A percentile compares a stretch with the other conserved stretches of the same genome.
phyloP scores from a whole-genome alignment of 2,888 invertebrate species.

The Deilephila elpenor region DNA sequence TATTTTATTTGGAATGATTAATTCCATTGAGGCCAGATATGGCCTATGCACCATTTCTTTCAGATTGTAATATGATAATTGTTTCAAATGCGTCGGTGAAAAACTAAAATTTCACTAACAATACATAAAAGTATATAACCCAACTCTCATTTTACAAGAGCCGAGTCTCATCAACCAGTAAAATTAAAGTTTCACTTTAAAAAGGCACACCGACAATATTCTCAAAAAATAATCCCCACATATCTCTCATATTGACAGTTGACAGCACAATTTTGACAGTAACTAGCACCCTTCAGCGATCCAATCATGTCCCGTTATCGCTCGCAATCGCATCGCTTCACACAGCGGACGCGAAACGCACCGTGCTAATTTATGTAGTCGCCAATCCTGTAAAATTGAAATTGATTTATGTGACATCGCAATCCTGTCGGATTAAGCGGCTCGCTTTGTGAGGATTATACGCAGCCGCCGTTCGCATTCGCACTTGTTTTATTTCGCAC shows the following conservation, averaged over 20 bases:
- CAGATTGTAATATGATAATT: too few species aligned
- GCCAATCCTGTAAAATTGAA: slow-evolving; percentile 38
- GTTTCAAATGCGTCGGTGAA: too few species aligned
- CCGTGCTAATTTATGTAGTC: slow-evolving; percentile 42
- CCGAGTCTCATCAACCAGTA: too few species aligned
- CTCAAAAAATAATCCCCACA: neutral
- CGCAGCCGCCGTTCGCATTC: slow-evolving; percentile 2
- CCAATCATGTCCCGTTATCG: slow-evolving; percentile 4
- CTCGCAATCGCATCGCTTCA: slow-evolving; percentile 13
- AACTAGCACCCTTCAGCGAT: slow-evolving; percentile 21
- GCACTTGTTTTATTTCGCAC: slow-evolving; percentile 8
- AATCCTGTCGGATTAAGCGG: slow-evolving; percentile 40
- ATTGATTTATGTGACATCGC: slow-evolving; percentile 48
- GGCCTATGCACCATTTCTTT: too few species aligned
- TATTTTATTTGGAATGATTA: too few species aligned
- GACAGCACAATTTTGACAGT: slow-evolving; percentile 5
- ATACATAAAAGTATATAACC: too few species aligned
- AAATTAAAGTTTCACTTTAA: neutral
- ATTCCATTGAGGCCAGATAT: too few species aligned
- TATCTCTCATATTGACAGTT: neutral
- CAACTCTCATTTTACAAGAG: too few species aligned
- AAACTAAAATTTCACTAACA: too few species aligned
- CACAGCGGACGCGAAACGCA: slow-evolving; percentile 3
- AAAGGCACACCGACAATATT: neutral
- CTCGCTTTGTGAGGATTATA: slow-evolving; percentile 33